Base-by-base conservation (phyloP, 2,113 vertebrate genomes). In the Pedionomus torquatus region DNA sequence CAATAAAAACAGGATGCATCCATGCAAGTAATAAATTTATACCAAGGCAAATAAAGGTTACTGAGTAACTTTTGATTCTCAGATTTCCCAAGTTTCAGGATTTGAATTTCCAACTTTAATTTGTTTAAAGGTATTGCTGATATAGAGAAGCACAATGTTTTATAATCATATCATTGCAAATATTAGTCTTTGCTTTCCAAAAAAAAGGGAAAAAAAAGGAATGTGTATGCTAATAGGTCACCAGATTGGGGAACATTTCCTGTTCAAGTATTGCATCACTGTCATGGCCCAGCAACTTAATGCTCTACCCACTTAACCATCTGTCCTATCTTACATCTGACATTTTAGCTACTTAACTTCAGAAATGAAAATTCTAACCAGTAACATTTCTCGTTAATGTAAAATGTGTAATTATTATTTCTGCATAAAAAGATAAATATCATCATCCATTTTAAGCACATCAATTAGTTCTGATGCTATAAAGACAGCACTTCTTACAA, bases 401-500 rank as follows among this genome's bases (percentile, higher is more conserved):
- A 83, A 82, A 93, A 95, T 64, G 74, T 74, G 35, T 51, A 83
- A 93, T 41, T 89, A 80, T 82, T 93, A 63, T 76, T 93, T 90
- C 66, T 87, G 71, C 69, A 55, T 52, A 92, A 93, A 94, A 87
- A 82, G 31, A 80, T 85, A 95, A 96, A 76, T 39, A 60, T 66
- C 51, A 87, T 83, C 23, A 96, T 89, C 48, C 10, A 37, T 90
- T 93, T 79, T 57, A 96, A 78, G 87, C 71, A 71, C 63, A 89
- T 72, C 60, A 93, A 84, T 92, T 77, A 89, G 19, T 13, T 91
- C 60, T 46, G 77, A 76, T 5, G 16, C 39, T 92, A 89, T 87
- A 81, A 95, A 96, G 76, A 85, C 66, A 74, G 31, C 68, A 88
- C 95, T 96, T 95, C 76, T 84, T 78, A 94, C 52, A 85, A 86